Base-by-base conservation (phyloP, 2,797 vertebrate genomes). In the Apodemus agrarius region DNA sequence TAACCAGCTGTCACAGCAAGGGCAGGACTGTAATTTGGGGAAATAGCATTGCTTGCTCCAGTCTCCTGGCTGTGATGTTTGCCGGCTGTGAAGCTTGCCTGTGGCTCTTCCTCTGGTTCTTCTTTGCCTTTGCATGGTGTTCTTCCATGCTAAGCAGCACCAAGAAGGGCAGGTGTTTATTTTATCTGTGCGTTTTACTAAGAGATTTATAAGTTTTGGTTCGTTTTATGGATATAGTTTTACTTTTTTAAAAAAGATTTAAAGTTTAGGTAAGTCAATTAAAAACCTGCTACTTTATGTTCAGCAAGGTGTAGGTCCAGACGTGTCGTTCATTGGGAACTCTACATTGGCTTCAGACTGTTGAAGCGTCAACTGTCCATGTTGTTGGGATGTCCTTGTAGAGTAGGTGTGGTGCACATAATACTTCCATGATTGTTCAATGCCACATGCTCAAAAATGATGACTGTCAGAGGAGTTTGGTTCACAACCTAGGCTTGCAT, bases 191-290 rank as follows among this genome's bases (percentile, higher is more conserved):
- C 63, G 43, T 59, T 40, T 61, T 74, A 54, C 69, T 37, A 83
- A 88, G 87, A 87, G 40, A 85, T 80, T 83, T 79, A 52, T 93
- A 59, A 46, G 75, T 87, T 87, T 81, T 75, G 17, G 40, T 89
- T 31, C 74, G 34, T 1, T 9, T 87, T 79, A 31, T 65, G 0
- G 43, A 61, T 85, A 69, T n/a, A 49, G 52, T 84, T 96, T 85
- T 91, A 83, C 86, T 94, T 87, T 87, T 65, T 49, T 90, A 91
- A 67, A 49, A 84, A 85, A 40, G n/a, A 88, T 75, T 86, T 86
- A 89, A 94, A 87, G 63, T 74, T 34, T 79, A 93, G 54, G 22
- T 85, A 69, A 89, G 34, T 79, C 88, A 63, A 94, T 84, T 37
- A 0, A 26, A 93, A 90, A 75, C 46, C 67, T 46, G 26, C 75